Evolutionary conservation across 2,113 vertebrate species (phyloP), one percentile per base, ranked within the genome.

Genomic region (Pycnonotus jocosus): DNA sequence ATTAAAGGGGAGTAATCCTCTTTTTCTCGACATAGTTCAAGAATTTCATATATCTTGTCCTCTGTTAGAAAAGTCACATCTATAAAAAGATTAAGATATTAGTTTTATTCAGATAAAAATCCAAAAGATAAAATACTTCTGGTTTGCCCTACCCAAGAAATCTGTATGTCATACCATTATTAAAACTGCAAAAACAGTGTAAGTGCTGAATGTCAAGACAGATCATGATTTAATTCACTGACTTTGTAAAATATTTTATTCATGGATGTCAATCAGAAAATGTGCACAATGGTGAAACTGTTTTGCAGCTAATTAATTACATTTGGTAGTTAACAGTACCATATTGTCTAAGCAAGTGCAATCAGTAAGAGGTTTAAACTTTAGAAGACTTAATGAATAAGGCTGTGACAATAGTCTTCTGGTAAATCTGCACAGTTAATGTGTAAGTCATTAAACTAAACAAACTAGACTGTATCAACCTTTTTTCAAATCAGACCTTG

Each of bases 11-110:
- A 99, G 96, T 98, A 99, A 96, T 99, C 99, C 45, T 98, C 98
- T 57, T 97, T 97, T 95, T 99, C 98, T 95, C 98, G 97, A 72
- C 99, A 99, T 73, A 98, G 92, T 72, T 98, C 98, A 97, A 99
- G 98, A 96, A 99, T 99, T 95, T 98, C 98, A 94, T 98, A 98
- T 33, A 99, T 97, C 33, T 98, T 98, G 50, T 99, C 98, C 95
- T 99, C 99, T 20, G 99, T 99, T 91, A 99, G 98, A 96, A 98
- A 98, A 94, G 98, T 98, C 95, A 99, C 98, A 98, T 99, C 99
- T 99, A 97, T 35, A 97, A 91, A 96, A 87, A 91, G 35, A 94
- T 10, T 73, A 78, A 70, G 56, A 30, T 33, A 91, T 24, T 65
- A 15, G 37, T 71, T 86, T 70, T 25, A 81, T 24, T 64, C 50